Base-by-base conservation (phyloP, 2,888 invertebrate species). In the Plebejus argus region DNA sequence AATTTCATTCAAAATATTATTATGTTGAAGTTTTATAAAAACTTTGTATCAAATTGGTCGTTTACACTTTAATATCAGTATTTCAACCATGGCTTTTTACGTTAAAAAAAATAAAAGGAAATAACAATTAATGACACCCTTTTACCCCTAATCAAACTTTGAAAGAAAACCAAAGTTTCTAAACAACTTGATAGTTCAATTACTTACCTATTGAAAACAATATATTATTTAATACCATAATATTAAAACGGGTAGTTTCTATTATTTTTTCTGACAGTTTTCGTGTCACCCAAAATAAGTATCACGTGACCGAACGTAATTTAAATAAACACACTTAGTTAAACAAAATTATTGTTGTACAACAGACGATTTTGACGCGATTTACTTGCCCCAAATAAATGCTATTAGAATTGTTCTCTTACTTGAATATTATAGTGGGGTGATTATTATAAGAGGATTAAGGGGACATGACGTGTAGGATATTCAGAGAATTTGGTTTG, bases 311-410 rank as follows among this genome's bases (percentile, higher is more conserved):
- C 2, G 2, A 28, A 6, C 8, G 28, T 74, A 74, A 74, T 74
- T 74, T 74, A 28, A 74, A 74, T 74, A 74, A 71, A 71, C 1
- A 71, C 20, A 39, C 71, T 71, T 39, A 70, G 33, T 33, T 70
- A 39, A 39, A 70, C 15, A 15, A 28, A 35, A 28, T 18, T 12
- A 66, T 18, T 33, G 28, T 66, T 6, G 15, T 15, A 66, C 7
- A 66, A 66, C 15, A 6, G 33, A 28, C 15, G 28, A 66, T 7
- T 66, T 28, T 66, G 66, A 33, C 66, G 66, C 66, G 66, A 66
- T 66, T 66, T 66, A 66, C 66, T 66, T 66, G 1, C 61, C 66
- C 12, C 28, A 66, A 66, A 66, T 33, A 28, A 66, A 66, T 28
- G 66, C 66, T 66, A 61, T 61, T 66, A 66, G 5, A 33, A 15